Evolutionary conservation across 2,797 vertebrate species (phyloP).

Genomic region (Bovichtus variegatus): DNA sequence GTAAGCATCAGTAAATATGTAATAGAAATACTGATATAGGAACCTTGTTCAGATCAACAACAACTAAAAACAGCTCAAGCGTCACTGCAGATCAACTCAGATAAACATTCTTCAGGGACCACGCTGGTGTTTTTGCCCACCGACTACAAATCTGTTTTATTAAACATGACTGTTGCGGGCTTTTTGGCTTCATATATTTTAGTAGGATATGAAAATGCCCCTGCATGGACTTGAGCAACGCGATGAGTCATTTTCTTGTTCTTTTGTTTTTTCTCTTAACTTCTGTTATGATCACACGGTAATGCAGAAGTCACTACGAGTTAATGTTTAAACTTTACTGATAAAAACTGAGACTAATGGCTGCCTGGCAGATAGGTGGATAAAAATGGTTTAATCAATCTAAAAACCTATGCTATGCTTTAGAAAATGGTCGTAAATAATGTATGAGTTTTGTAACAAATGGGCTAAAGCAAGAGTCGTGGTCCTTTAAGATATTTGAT

Average conservation of each 20-base stretch:
- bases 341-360: conserved; percentile 25
- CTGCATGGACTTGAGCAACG: conserved; percentile 12
- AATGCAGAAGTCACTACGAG: conserved; percentile 10
- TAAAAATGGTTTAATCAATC: conserved; percentile 24
- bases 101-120: too few relatives aligned
- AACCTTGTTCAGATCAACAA: conserved; percentile 30
- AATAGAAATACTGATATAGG: conserved; percentile 39
- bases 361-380: conserved; percentile 12
- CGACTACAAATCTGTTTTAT: conserved; percentile 32
- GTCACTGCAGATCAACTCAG: too few relatives aligned
- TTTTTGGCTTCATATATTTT: conserved; percentile 56
- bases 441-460: background rate
- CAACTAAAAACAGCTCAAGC: conserved; percentile 28
- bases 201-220: conserved; percentile 46
- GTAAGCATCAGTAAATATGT: conserved; percentile 28
- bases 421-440: background rate
- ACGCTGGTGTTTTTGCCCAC: conserved; percentile 18
- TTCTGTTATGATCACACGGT: background rate
- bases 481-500: background rate
- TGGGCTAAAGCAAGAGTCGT: background rate
- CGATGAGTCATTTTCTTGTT: background rate
- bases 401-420: conserved; percentile 6
- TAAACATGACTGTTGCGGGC: conserved; percentile 33
- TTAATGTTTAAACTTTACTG: conserved; percentile 1
- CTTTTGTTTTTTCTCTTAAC: conserved; percentile 8